Base-by-base conservation (phyloP, 2,113 vertebrate species). In the Dolichallabes microphthalmus region DNA sequence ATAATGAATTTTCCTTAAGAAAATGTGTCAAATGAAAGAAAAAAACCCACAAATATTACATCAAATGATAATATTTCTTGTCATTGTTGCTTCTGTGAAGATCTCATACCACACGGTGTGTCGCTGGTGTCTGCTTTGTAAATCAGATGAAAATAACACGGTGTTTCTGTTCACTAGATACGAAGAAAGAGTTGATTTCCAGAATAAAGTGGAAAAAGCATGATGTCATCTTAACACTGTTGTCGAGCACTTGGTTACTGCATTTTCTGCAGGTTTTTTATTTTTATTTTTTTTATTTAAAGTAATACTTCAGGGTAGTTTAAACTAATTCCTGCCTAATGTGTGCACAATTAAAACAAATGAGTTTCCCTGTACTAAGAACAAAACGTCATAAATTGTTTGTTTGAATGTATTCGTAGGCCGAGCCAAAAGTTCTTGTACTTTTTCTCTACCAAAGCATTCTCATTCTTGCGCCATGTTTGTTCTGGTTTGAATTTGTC, bases 21-120 rank as follows among this genome's bases (percentile, higher is more conserved):
- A 68, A 82, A 71, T 20, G 64, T 57, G 20, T 71, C 35, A 35
- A 63, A 12, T 14, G 19, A 9, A 27, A 35, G 32, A 30, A 61
- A 50, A 17, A 20, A 45, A 71, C 50, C n/a, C 7, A 45, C 45
- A 45, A 45, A 19, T 69, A 10, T 79, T 22, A 3, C 61, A 60
- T 71, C 11, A 66, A 11, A 15, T 74, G 27, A 6, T 63, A 79
- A 60, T 7, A 63, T 66, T 61, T 35, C 25, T 83, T 77, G 69
- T 52, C 20, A 25, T n/a, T 57, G 63, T 83, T 89, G 85, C 89
- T 82, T 89, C 82, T 91, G 81, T 91, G 82, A 90, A 85, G 76
- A 27, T 78, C 32, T 50, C 13, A 27, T 45, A 69, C 14, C 60
- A 32, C 6, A 12, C 27, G 68, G 61, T 82, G 76, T 52, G 4